phyloP scores from a whole-genome alignment of 2,888 invertebrate species.

The Synergus gifuensis region DNA sequence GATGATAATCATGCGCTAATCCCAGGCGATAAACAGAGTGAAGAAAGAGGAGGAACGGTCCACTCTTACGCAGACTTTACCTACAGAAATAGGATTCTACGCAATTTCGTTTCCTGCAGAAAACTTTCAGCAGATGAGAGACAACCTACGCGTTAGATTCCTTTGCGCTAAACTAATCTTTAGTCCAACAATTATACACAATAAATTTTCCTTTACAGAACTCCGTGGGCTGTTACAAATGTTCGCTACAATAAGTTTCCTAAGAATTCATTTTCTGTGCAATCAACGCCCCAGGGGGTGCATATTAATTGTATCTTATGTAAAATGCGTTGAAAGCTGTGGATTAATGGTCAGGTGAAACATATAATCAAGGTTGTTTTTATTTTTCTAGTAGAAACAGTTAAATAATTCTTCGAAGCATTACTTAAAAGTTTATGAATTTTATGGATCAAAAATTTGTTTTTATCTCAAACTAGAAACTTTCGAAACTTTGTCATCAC shows the following conservation, averaged over 20 bases:
- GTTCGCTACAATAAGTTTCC: not conserved
- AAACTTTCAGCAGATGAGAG: not conserved
- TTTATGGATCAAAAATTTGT: no score
- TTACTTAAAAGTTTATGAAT: not conserved
- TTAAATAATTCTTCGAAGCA: not conserved
- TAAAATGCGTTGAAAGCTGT: not conserved
- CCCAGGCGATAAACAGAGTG: not conserved
- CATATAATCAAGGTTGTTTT: not conserved
- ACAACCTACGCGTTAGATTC: not conserved
- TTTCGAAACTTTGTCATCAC: no score
- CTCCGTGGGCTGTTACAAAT: not conserved
- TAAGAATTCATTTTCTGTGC: slow-evolving; percentile 1
- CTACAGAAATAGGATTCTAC: slow-evolving; percentile 11
- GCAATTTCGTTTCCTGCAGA: not conserved
- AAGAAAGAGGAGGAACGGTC: slow-evolving; percentile 1
- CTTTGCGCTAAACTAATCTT: not conserved
- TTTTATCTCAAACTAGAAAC: no score
- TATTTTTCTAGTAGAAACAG: not conserved
- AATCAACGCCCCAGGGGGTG: slow-evolving; percentile 10
- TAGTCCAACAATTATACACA: not conserved
- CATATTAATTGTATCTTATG: slow-evolving; percentile 7
- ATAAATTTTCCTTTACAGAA: not conserved
- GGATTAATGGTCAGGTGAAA: slow-evolving; percentile 10
- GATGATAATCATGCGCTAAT: slow-evolving; percentile 9
- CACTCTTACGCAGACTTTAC: not conserved